These are phyloP conservation scores for Sorex maritimensis DNA, from an alignment of 2,797 vertebrate species.

Conservation along the genomic window DNA sequence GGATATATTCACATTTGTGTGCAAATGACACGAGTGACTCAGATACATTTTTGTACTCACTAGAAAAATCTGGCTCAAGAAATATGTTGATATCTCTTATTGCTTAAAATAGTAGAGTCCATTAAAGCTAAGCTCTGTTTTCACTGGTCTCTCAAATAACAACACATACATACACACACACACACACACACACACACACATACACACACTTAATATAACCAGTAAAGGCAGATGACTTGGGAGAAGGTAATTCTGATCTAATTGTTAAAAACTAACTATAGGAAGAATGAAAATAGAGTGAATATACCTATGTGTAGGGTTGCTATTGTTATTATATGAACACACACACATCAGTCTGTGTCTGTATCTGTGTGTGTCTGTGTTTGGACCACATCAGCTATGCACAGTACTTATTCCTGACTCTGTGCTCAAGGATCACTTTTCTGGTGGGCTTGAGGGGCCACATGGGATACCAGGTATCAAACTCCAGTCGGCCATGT, in stretches of 20 bases:
- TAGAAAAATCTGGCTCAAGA: constrained; percentile 46
- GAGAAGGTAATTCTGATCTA: constrained; percentile 1
- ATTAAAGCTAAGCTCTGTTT: constrained; percentile 53
- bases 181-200: no score
- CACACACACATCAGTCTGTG: no score
- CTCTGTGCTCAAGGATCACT: no score
- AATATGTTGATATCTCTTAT: constrained; percentile 70
- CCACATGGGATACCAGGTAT: no score
- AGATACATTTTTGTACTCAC: constrained; percentile 38
- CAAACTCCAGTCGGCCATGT: no score
- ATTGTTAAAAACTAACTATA: constrained; percentile 5
- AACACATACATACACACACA: no score
- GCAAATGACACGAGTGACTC: constrained; percentile 25
- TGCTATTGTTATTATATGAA: neutral
- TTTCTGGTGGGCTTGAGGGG: no score
- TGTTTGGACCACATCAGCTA: no score
- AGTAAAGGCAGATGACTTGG: constrained; percentile 26
- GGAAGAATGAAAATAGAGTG: neutral
- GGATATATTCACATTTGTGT: constrained; percentile 18
- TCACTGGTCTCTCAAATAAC: no score
- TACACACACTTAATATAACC: neutral
- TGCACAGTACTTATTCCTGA: no score
- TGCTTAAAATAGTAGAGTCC: constrained; percentile 59
- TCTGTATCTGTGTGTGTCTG: no score
- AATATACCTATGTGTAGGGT: neutral